Evolutionary conservation across 2,888 invertebrate species (phyloP).

Genomic region (Pasiphila rectangulata): DNA sequence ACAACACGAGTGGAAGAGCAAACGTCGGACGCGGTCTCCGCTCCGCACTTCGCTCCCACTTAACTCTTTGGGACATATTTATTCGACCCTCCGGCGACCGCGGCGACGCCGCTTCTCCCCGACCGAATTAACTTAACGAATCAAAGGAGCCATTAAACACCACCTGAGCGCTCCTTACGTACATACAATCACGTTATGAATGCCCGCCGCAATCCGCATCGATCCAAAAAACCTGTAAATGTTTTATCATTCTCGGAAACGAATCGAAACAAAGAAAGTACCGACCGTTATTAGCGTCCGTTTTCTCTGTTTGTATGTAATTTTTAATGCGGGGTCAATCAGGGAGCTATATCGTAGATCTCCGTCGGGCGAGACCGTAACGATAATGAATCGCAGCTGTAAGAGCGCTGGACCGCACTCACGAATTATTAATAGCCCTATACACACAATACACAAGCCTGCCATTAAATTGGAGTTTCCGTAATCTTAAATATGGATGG

Average conservation of each 20-base stretch:
- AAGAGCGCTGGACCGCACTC: conserved; percentile 77
- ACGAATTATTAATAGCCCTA: conserved; percentile 79
- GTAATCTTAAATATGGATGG: conserved; percentile 36
- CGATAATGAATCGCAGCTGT: conserved; percentile 77
- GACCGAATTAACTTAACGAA: conserved; percentile 76
- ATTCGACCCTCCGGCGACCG: conserved; percentile 80
- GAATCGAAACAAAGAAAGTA: conserved; percentile 70
- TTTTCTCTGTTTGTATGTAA: conserved; percentile 74
- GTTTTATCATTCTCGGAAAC: conserved; percentile 66
- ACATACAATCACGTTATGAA: conserved; percentile 65
- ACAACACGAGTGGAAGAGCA: conserved; percentile 81
- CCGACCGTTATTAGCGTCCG: conserved; percentile 58
- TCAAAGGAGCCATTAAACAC: conserved; percentile 68
- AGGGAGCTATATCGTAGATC: conserved; percentile 78
- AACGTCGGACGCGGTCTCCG: conserved; percentile 79
- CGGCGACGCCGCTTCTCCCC: conserved; percentile 59
- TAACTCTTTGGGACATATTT: conserved; percentile 82
- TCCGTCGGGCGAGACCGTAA: conserved; percentile 72
- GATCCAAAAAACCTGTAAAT: conserved; percentile 63
- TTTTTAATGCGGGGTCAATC: conserved; percentile 82
- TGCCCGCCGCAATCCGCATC: conserved; percentile 58
- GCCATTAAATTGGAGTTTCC: conserved; percentile 48
- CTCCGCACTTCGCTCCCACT: conserved; percentile 77
- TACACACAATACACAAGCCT: conserved; percentile 47
- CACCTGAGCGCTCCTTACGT: conserved; percentile 56